Evolutionary conservation across 2,888 invertebrate species (phyloP).

Genomic region (Eupeodes latifasciatus): DNA sequence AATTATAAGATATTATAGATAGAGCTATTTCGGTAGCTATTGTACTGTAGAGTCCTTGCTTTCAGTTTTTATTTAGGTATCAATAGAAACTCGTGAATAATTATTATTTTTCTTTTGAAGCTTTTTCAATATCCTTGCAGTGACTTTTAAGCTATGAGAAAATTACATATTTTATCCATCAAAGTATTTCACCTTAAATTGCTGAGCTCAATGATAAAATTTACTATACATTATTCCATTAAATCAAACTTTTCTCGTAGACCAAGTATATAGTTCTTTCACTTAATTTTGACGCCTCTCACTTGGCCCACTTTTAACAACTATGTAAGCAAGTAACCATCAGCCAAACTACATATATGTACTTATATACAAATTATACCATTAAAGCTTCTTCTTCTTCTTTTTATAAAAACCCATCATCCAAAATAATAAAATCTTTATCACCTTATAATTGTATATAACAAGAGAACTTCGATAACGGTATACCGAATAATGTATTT

Average conservation of each 20-base stretch:
- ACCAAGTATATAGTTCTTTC: neutral
- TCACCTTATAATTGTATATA: slow-evolving; percentile 22
- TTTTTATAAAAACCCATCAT: neutral
- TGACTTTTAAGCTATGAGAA: too few species aligned
- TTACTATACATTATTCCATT: neutral
- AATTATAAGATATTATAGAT: too few species aligned
- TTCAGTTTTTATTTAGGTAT: too few species aligned
- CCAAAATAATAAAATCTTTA: slow-evolving; percentile 11
- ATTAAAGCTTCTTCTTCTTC: slow-evolving; percentile 8
- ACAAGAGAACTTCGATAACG: slow-evolving; percentile 19
- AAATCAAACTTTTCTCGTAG: neutral
- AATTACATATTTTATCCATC: too few species aligned
- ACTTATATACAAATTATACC: neutral
- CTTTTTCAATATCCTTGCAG: too few species aligned
- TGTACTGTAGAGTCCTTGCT: too few species aligned
- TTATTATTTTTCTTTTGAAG: too few species aligned
- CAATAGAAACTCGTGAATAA: too few species aligned
- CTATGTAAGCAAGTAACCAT: neutral
- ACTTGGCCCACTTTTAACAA: slow-evolving; percentile 24
- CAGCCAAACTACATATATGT: neutral
- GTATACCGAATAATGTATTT: neutral
- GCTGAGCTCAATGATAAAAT: neutral
- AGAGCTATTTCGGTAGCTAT: too few species aligned
- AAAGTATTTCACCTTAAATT: too few species aligned
- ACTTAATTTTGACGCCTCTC: slow-evolving; percentile 16